Conservation (phyloP, 2,888 invertebrate species). For the Dicyrtoma fusca region DNA sequence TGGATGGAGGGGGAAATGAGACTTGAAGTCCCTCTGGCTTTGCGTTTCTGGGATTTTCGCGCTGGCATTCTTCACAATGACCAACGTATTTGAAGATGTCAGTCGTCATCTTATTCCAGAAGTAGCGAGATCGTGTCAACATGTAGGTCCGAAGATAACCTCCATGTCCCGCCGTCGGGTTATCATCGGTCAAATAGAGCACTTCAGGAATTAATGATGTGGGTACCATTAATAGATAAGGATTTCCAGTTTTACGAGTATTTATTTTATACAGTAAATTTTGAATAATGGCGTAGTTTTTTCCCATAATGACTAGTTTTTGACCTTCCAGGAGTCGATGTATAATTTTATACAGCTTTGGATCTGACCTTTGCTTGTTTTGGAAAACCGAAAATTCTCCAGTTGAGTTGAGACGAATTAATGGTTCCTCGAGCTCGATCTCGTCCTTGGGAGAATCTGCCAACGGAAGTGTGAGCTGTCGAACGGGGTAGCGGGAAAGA, state of each 20-base stretch:
- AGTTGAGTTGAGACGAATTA: not conserved
- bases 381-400: not conserved
- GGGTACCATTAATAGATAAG: conserved; percentile 25
- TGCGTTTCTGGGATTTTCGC: not conserved
- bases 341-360: not conserved
- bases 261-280: conserved; percentile 14
- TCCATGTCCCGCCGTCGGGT: conserved; percentile 9
- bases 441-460: not conserved
- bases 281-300: conserved; percentile 17
- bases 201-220: not conserved
- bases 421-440: not conserved
- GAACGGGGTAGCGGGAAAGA: conserved; percentile 56
- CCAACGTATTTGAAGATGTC: not conserved
- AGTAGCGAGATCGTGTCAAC: not conserved
- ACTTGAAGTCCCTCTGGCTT: not conserved
- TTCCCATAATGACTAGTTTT: not conserved
- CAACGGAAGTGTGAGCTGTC: not conserved
- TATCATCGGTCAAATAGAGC: conserved; percentile 4
- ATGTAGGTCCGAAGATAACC: conserved; percentile 14
- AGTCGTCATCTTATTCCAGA: conserved; percentile 10
- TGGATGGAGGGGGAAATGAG: not conserved
- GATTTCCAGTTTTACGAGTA: not conserved
- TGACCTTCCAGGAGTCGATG: not conserved
- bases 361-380: not conserved
- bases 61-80: conserved; percentile 20